Evolutionary conservation across 2,888 invertebrate genomes (phyloP).

Genomic region (Drosophila multiciliata): DNA sequence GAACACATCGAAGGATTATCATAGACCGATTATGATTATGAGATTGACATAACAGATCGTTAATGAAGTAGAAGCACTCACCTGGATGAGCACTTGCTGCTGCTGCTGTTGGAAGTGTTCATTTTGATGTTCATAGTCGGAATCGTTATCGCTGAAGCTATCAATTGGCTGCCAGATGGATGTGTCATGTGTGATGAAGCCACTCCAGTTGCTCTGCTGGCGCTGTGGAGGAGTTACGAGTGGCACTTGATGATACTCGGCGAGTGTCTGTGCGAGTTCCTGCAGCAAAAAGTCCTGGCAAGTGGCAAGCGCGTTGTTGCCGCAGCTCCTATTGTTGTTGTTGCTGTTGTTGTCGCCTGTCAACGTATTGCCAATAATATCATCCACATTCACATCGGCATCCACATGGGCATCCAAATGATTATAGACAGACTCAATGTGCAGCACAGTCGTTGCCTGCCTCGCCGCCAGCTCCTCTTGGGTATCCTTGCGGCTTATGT

Average conservation of each 20-base stretch:
- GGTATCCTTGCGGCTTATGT: conserved; percentile 48
- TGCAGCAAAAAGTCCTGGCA: conserved; percentile 72
- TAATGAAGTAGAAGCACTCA: conserved; percentile 18
- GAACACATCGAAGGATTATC: background rate
- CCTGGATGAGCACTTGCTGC: conserved; percentile 12
- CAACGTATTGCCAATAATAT: conserved; percentile 54
- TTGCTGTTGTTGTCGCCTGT: conserved; percentile 37
- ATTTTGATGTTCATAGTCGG: conserved; percentile 7
- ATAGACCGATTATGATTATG: background rate
- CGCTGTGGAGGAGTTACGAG: conserved; percentile 21
- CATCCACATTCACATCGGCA: conserved; percentile 36
- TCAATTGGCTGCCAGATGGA: conserved; percentile 33
- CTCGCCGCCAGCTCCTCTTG: background rate
- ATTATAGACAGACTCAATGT: conserved; percentile 67
- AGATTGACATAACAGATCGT: background rate
- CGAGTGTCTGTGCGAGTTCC: conserved; percentile 51
- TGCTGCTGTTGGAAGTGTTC: conserved; percentile 17
- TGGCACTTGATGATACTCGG: conserved; percentile 23
- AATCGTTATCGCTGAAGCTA: conserved; percentile 12
- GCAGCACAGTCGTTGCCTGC: conserved; percentile 47
- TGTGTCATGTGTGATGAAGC: conserved; percentile 4
- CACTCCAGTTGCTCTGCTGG: conserved; percentile 9
- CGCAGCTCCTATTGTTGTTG: background rate
- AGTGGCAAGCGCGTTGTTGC: conserved; percentile 45
- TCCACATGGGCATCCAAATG: conserved; percentile 54